These are phyloP conservation scores for Gryllus bimaculatus DNA, from an alignment of 1,140 invertebrate species.

Conservation along the genomic window DNA sequence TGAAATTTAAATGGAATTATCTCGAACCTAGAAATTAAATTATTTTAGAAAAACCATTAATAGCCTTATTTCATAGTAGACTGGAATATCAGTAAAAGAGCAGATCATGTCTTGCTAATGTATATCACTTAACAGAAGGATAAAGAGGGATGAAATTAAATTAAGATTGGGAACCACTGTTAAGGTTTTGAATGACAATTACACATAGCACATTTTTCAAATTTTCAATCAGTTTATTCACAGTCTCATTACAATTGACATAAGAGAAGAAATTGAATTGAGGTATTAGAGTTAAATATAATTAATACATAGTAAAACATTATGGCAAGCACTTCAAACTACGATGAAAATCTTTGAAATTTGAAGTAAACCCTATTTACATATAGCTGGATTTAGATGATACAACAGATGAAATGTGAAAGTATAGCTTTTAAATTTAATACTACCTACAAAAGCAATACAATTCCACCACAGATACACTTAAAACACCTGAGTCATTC, in stretches of 20 bases:
- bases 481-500: background rate
- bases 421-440: background rate
- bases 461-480: background rate
- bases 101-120: too few relatives aligned
- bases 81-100: too few relatives aligned
- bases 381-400: background rate
- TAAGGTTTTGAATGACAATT: background rate
- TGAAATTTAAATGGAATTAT: too few relatives aligned
- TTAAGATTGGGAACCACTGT: too few relatives aligned
- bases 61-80: too few relatives aligned
- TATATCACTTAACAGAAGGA: too few relatives aligned
- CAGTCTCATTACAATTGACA: conserved; percentile 4
- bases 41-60: too few relatives aligned
- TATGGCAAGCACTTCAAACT: background rate
- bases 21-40: too few relatives aligned
- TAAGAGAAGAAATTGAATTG: conserved; percentile 2
- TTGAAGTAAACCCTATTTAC: conserved; percentile 2
- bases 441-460: background rate
- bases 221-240: background rate
- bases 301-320: background rate
- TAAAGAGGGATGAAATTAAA: too few relatives aligned
- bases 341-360: background rate
- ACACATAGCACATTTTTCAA: background rate
- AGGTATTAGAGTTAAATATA: conserved; percentile 1
- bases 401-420: background rate